Evolutionary conservation across 2,888 invertebrate species (phyloP).

Genomic region (Onchidella celtica): DNA sequence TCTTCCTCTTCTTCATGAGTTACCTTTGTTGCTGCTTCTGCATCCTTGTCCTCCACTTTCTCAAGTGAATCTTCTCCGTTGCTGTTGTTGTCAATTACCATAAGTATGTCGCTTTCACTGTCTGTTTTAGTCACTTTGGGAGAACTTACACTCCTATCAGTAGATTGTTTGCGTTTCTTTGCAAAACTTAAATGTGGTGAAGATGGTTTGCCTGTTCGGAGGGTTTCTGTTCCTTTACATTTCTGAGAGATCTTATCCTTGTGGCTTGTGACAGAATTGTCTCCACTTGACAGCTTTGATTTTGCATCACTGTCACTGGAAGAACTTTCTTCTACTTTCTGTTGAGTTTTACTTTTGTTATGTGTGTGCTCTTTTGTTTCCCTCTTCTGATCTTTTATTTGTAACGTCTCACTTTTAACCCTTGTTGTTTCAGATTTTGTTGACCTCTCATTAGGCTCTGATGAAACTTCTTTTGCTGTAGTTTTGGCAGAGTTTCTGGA

Average conservation of each 20-base stretch:
- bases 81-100: not conserved
- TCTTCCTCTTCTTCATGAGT: not conserved
- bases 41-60: constrained; percentile 18
- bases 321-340: not conserved
- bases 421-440: not conserved
- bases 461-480: too few relatives aligned
- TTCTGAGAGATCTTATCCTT: not conserved
- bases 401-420: too few relatives aligned
- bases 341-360: too few relatives aligned
- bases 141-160: not conserved
- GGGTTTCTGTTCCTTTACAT: not conserved
- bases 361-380: too few relatives aligned
- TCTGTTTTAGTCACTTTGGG: not conserved
- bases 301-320: too few relatives aligned
- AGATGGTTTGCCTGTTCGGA: too few relatives aligned
- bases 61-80: not conserved
- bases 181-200: not conserved
- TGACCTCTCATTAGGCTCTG: too few relatives aligned
- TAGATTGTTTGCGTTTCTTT: constrained; percentile 1
- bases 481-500: not conserved
- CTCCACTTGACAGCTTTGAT: too few relatives aligned
- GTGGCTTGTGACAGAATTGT: too few relatives aligned
- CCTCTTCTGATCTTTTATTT: too few relatives aligned
- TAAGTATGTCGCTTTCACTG: constrained; percentile 5
- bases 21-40: not conserved